phyloP scores from a whole-genome alignment of 2,888 invertebrate genomes.

The Lysandra coridon region DNA sequence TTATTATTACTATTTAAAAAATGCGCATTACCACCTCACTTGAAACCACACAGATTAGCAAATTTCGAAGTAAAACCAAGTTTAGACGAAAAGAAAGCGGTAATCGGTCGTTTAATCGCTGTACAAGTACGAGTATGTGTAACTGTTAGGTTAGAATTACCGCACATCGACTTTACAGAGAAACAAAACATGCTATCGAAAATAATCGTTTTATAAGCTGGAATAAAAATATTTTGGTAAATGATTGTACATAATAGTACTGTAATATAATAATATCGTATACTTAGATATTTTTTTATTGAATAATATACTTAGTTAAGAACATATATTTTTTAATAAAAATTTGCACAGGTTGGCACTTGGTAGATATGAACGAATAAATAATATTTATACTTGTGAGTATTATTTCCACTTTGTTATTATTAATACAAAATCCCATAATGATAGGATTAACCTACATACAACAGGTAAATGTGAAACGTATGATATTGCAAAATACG shows the following conservation, averaged over 20 bases:
- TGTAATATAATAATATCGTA: too few relatives aligned
- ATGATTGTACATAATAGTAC: too few relatives aligned
- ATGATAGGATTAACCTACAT: neutral
- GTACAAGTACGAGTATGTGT: neutral
- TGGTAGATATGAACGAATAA: too few relatives aligned
- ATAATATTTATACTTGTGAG: too few relatives aligned
- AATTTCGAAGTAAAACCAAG: slow-evolving; percentile 6
- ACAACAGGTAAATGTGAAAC: neutral
- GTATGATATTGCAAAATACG: neutral
- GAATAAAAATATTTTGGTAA: neutral
- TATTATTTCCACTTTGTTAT: neutral
- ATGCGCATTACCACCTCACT: slow-evolving; percentile 51
- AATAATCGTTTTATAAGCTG: neutral
- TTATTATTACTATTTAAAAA: slow-evolving; percentile 57
- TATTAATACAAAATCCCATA: neutral
- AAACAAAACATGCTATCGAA: neutral
- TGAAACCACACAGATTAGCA: slow-evolving; percentile 42
- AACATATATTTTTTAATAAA: too few relatives aligned
- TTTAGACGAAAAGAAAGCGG: neutral
- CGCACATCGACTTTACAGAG: neutral
- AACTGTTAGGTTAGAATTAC: neutral
- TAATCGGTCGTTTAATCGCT: neutral
- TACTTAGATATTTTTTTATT: too few relatives aligned
- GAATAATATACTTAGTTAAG: too few relatives aligned
- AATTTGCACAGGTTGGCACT: too few relatives aligned